Evolutionary conservation across 2,797 vertebrate species (phyloP), one percentile per base, ranked within the genome.

Genomic region (Danio aesculapii): DNA sequence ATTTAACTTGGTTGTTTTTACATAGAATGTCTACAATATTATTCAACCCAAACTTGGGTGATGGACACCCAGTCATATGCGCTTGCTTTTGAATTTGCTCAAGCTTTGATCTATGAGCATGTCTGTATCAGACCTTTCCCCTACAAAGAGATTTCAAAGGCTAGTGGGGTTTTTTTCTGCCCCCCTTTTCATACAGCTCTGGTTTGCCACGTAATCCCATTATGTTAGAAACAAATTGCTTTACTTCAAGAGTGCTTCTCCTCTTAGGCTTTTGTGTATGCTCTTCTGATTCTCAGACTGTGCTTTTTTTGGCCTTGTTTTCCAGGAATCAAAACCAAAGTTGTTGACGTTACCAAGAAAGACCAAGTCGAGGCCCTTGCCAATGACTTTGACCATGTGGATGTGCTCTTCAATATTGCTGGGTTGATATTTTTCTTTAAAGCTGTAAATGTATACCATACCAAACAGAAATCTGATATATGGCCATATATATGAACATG

Each of bases 371-470:
- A 98, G 87, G 94, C 94, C 44, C 92, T 99, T 71, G 96, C 95
- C 84, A 92, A 88, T 68, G 96, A 97, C 44, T 87, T 96, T 50
- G 95, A 96, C 44, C 95, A 79, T 77, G 89, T 98, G 5, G 97
- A 99, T 0, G 95, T 99, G 81, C 93, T 99, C 72, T 97, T 97
- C 86, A 99, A 99, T 47, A 85, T 98, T 64, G 98, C 96, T 67
- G 97, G 98, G 98, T 99, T 50, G 44, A 16, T 39, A 49, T 74
- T 63, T 53, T 14, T 19, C 19, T 59, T 17, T 49, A n/a, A 50
- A 53, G 17, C 17, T 94, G 89, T 19, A 6, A 8, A 8, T 66
- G 10, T 50, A 66, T 41, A 46, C 50, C 13, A 3, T 30, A 30
- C 30, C 30, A 30, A 1, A 30, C 30, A 30, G 30, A 30, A 1